These are phyloP conservation scores for Fragariocoptes setiger DNA, from an alignment of 1,140 invertebrate genomes.

Conservation along the genomic window DNA sequence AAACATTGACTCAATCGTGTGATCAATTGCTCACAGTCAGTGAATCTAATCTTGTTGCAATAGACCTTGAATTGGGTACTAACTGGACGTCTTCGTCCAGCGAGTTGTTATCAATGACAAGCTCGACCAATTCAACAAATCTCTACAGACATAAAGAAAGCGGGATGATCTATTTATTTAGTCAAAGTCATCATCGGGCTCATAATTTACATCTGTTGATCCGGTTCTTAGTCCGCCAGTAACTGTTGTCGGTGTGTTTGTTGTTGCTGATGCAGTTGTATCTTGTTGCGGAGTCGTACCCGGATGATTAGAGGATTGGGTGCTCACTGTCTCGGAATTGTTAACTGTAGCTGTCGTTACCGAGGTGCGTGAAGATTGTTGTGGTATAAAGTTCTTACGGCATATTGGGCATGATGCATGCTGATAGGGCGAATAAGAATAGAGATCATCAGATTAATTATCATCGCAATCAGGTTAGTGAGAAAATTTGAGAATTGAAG, in stretches of 20 bases:
- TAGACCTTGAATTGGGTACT: slow-evolving; percentile 32
- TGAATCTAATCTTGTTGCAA: slow-evolving; percentile 58
- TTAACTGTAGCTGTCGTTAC: too few species aligned
- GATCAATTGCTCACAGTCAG: background rate
- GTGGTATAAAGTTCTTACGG: slow-evolving; percentile 4
- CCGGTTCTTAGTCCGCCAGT: too few species aligned
- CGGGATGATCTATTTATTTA: too few species aligned
- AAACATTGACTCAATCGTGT: slow-evolving; percentile 16
- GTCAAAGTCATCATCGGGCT: too few species aligned
- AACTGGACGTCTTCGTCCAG: slow-evolving; percentile 30
- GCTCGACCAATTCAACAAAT: slow-evolving; percentile 34
- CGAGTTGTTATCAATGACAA: slow-evolving; percentile 56
- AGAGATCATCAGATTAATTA: background rate
- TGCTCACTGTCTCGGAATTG: too few species aligned
- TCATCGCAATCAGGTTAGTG: background rate
- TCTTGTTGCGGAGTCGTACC: too few species aligned
- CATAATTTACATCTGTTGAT: too few species aligned
- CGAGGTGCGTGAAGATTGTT: too few species aligned
- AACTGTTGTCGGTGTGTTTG: too few species aligned
- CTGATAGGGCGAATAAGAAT: slow-evolving; percentile 3
- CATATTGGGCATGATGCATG: slow-evolving; percentile 10
- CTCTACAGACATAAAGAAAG: too few species aligned
- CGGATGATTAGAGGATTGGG: too few species aligned
- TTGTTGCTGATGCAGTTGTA: too few species aligned
- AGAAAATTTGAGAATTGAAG: background rate